Evolutionary conservation across 2,113 vertebrate species (phyloP).

Genomic region (Oryzias curvinotus): DNA sequence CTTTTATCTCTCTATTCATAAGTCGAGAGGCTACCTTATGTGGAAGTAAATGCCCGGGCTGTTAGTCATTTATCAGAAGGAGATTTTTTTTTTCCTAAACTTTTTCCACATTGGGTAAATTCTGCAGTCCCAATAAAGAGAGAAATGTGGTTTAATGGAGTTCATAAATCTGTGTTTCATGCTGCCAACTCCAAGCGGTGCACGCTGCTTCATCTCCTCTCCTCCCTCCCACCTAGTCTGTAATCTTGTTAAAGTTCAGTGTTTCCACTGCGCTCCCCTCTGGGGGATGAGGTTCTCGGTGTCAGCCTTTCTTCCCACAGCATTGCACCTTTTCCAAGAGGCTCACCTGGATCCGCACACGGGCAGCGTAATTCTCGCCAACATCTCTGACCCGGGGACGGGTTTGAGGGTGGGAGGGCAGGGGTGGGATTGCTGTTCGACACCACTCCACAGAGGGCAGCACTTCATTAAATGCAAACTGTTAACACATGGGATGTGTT

Average conservation of each 20-base stretch:
- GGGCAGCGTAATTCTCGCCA: constrained; percentile 24
- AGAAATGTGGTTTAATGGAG: constrained; percentile 76
- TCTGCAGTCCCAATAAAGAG: constrained; percentile 74
- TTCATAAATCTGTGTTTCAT: constrained; percentile 79
- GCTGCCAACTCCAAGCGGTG: constrained; percentile 68
- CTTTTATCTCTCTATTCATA: constrained; percentile 50
- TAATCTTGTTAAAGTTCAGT: constrained; percentile 73
- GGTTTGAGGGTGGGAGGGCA: constrained; percentile 13
- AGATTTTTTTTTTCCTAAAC: constrained; percentile 26
- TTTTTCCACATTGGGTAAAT: constrained; percentile 63
- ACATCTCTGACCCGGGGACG: constrained; percentile 19
- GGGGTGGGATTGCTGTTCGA: constrained; percentile 50
- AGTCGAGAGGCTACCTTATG: constrained; percentile 44
- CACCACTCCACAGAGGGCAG: constrained; percentile 62
- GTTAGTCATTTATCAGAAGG: constrained; percentile 69
- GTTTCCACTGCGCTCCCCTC: constrained; percentile 63
- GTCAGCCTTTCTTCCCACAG: constrained; percentile 51
- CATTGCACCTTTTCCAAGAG: constrained; percentile 34
- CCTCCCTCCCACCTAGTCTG: constrained; percentile 39
- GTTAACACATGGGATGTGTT: constrained; percentile 70
- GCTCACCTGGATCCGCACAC: constrained; percentile 31
- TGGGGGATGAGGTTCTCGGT: constrained; percentile 47
- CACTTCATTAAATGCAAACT: constrained; percentile 77
- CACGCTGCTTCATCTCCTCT: constrained; percentile 53
- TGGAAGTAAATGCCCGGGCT: constrained; percentile 54